Conservation (phyloP, 2,113 vertebrate species). For the Empidonax alnorum region DNA sequence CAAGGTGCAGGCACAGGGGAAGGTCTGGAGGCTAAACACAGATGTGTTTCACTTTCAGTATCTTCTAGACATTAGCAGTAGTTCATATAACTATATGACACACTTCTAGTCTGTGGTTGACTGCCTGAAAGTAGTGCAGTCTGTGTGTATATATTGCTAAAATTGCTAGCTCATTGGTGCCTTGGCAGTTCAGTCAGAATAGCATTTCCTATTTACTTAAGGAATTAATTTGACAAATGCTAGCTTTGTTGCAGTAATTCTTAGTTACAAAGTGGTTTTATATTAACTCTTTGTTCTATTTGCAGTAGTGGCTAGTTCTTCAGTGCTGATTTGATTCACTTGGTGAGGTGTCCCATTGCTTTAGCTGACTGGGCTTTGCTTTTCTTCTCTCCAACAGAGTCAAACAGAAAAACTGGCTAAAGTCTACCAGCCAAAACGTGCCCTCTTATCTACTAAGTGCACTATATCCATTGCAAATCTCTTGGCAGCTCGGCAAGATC, state of each 20-base stretch:
- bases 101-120: neutral
- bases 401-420: slow-evolving; percentile 91
- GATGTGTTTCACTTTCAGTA: neutral
- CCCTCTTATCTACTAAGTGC: slow-evolving; percentile 81
- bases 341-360: neutral
- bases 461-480: slow-evolving; percentile 88
- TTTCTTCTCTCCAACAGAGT: slow-evolving; percentile 75
- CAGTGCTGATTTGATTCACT: neutral
- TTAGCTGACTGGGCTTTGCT: neutral
- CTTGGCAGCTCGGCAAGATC: slow-evolving; percentile 90
- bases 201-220: neutral
- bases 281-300: neutral
- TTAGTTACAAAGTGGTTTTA: neutral
- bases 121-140: neutral
- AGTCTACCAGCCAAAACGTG: slow-evolving; percentile 91
- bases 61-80: neutral
- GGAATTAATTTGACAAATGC: neutral
- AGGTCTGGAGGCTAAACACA: neutral
- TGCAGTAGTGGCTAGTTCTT: neutral
- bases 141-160: neutral
- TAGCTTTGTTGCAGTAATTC: neutral
- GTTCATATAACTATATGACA: neutral
- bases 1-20: neutral
- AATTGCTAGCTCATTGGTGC: neutral
- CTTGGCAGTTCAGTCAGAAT: neutral